Conservation (phyloP, 2,888 invertebrate genomes). For the Lasioglossum marginatum region DNA sequence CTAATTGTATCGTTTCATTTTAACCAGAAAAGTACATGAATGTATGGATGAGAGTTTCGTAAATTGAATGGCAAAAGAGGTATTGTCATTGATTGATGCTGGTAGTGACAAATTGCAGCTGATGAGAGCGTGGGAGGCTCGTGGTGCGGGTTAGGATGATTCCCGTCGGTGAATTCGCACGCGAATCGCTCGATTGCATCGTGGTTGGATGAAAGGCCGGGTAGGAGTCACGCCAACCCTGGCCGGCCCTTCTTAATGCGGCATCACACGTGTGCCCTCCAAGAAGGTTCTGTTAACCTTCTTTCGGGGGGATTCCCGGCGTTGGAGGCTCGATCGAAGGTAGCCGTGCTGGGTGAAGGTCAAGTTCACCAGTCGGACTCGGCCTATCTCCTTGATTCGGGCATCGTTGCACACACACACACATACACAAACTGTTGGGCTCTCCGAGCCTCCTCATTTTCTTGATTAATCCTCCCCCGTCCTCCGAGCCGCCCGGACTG, state of each 20-base stretch:
- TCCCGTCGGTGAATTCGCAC: slow-evolving; percentile 41
- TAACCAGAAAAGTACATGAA: too few relatives aligned
- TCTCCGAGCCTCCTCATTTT: neutral
- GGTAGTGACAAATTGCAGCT: neutral
- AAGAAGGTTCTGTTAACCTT: slow-evolving; percentile 67
- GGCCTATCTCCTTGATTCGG: slow-evolving; percentile 61
- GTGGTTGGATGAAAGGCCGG: neutral
- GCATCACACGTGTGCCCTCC: slow-evolving; percentile 45
- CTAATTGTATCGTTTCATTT: too few relatives aligned
- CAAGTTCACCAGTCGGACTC: slow-evolving; percentile 68
- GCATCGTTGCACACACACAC: slow-evolving; percentile 7
- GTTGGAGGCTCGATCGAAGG: slow-evolving; percentile 67
- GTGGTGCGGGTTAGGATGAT: slow-evolving; percentile 16
- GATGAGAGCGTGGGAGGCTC: neutral
- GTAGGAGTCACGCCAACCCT: slow-evolving; percentile 39
- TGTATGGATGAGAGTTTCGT: too few relatives aligned
- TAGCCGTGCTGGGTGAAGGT: slow-evolving; percentile 73
- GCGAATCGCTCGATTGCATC: slow-evolving; percentile 36
- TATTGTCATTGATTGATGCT: neutral
- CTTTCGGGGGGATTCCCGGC: slow-evolving; percentile 71
- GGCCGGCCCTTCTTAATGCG: slow-evolving; percentile 29
- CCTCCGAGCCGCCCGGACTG: neutral
- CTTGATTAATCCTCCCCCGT: neutral
- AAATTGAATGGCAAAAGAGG: too few relatives aligned
- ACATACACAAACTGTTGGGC: neutral